These are phyloP conservation scores for Malurus cyaneus DNA, from an alignment of 2,113 vertebrate species.

Conservation along the genomic window DNA sequence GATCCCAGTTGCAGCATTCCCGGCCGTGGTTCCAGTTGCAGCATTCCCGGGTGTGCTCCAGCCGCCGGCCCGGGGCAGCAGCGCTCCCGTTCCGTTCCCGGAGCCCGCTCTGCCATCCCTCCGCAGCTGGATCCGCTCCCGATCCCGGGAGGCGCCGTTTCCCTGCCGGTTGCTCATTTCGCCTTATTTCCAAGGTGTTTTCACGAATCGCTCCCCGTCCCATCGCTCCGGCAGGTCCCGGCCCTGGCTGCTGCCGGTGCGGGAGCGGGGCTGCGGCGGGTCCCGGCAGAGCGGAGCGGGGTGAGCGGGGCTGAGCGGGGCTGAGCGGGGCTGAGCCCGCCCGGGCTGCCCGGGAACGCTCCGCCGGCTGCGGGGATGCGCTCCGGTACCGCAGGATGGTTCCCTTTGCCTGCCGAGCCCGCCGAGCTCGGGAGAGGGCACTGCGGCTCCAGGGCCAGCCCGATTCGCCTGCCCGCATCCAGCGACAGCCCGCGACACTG, in stretches of 20 bases:
- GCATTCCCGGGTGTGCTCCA: background rate
- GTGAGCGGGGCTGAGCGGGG: background rate
- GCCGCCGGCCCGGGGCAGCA: background rate
- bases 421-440: conserved; percentile 37
- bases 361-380: background rate
- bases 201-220: background rate
- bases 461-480: background rate
- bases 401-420: background rate
- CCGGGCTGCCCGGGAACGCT: background rate
- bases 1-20: no score
- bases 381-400: background rate
- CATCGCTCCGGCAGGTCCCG: background rate
- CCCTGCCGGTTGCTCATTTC: background rate
- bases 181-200: background rate
- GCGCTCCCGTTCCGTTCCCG: background rate
- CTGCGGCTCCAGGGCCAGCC: background rate
- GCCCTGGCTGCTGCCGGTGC: background rate
- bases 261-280: background rate
- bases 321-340: background rate
- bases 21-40: no score
- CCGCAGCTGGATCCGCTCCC: background rate
- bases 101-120: background rate
- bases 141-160: background rate
- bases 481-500: background rate
- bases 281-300: background rate